Base-by-base conservation (phyloP, 2,113 vertebrate species). In the Noturus placidus region DNA sequence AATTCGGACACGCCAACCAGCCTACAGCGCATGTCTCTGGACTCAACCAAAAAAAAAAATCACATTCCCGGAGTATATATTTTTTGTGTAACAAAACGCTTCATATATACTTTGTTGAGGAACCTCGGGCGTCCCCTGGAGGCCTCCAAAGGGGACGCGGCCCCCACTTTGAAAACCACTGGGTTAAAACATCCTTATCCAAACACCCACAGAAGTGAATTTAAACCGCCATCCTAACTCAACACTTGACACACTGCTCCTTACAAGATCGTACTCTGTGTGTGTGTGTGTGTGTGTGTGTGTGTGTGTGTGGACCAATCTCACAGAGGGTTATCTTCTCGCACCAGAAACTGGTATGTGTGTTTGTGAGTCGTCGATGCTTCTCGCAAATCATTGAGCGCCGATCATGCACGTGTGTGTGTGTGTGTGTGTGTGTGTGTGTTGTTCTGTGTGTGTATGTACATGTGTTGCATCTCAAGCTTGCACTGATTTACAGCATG, bases 241-340 rank as follows among this genome's bases (percentile, higher is more conserved):
- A 80, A 65, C 59, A 59, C 33, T 82, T 46, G 22, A 80, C 90
- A 90, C 90, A 91, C 89, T 89, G 83, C 72, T 56, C 78, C 17
- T 57, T 72, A 30, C 63, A 59, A 13, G 33, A 33, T n/a, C 63
- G 59, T 17, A 38, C 46, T 54, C 1, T 35, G 52, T 27, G 52
- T 38, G 17, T 54, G 46, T 72, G 50, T 84, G 63, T 84, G 67
- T 65, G n/a, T 67, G 46, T 42, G 84, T 65, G 81, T 82, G 81
- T 82, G 81, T 69, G 82, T 33, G 42, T 79, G 22, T 27, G 74
- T 79, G 42, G 42, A 46, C 42, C 42, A 46, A 46, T 7, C 85
- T 52, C 59, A 61, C 33, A 82, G n/a, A 56, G 50, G 61, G 59
- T 50, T 67, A 46, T 54, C 61, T 61, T 54, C 88, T 91, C 89